Conservation (phyloP, 2,797 vertebrate genomes). For the Pampus argenteus region DNA sequence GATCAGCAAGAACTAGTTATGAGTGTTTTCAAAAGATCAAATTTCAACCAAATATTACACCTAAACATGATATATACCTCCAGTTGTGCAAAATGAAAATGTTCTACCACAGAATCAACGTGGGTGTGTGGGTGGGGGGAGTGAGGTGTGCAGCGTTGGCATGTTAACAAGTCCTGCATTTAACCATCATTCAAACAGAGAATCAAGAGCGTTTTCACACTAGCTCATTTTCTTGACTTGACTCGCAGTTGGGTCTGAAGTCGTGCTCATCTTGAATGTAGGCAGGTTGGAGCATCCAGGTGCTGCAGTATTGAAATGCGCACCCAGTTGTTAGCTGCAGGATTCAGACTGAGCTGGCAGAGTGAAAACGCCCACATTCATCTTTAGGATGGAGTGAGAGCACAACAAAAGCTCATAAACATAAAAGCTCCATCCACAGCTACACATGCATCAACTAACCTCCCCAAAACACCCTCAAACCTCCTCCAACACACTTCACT, state of each 20-base stretch:
- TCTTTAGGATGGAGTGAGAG: slow-evolving; percentile 10
- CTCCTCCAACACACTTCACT: background rate
- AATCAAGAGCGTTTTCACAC: slow-evolving; percentile 6
- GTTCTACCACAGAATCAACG: slow-evolving; percentile 46
- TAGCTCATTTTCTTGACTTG: background rate
- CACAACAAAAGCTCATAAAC: background rate
- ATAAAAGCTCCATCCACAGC: slow-evolving; percentile 2
- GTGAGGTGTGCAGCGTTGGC: background rate
- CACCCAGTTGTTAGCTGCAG: background rate
- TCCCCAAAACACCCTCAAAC: background rate
- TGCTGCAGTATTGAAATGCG: background rate
- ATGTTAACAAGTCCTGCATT: background rate
- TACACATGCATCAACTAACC: slow-evolving; percentile 30
- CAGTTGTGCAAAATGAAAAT: slow-evolving; percentile 15
- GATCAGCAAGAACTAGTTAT: too few species aligned
- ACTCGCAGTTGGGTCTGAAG: background rate
- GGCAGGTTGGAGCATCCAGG: background rate
- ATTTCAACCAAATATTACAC: too few species aligned
- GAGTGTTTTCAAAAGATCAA: too few species aligned
- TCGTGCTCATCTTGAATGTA: background rate
- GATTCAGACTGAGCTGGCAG: background rate
- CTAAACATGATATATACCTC: background rate
- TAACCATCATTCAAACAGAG: background rate
- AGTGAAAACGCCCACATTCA: slow-evolving; percentile 10
- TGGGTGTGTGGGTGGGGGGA: background rate